phyloP scores from a whole-genome alignment of 2,888 invertebrate genomes.

The Nysson spinosus region DNA sequence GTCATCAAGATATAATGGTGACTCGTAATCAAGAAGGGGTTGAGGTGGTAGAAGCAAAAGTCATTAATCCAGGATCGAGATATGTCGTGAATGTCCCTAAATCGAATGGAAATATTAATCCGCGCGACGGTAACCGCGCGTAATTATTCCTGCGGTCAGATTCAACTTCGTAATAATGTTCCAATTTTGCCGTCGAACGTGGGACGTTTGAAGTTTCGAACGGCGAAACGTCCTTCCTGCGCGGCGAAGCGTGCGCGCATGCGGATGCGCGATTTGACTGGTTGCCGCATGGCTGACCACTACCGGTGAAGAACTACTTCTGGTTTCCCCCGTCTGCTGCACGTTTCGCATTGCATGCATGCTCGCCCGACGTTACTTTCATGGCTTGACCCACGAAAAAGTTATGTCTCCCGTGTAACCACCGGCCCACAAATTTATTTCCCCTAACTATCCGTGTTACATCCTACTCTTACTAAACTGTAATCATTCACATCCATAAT shows the following conservation, averaged over 20 bases:
- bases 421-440: slow-evolving; percentile 38
- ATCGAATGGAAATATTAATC: slow-evolving; percentile 72
- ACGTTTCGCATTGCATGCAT: slow-evolving; percentile 32
- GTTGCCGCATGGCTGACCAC: slow-evolving; percentile 58
- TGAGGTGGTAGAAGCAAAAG: slow-evolving; percentile 22
- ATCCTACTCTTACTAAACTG: background rate
- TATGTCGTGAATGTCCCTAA: slow-evolving; percentile 52
- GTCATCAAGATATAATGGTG: slow-evolving; percentile 24
- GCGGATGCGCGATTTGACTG: slow-evolving; percentile 45
- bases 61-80: slow-evolving; percentile 51
- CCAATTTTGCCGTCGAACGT: slow-evolving; percentile 62
- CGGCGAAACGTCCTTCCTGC: slow-evolving; percentile 28
- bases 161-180: slow-evolving; percentile 69
- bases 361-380: slow-evolving; percentile 18
- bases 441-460: slow-evolving; percentile 1
- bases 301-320: slow-evolving; percentile 63
- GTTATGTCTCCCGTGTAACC: slow-evolving; percentile 25
- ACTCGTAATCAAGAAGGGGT: slow-evolving; percentile 18
- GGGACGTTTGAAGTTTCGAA: slow-evolving; percentile 56
- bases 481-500: slow-evolving; percentile 22
- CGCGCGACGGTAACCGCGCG: slow-evolving; percentile 58
- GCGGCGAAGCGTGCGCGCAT: slow-evolving; percentile 34
- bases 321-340: slow-evolving; percentile 26
- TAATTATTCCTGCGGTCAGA: slow-evolving; percentile 67
- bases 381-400: slow-evolving; percentile 19